Evolutionary conservation across 2,888 invertebrate species (phyloP), one percentile per base, ranked within the genome.

Genomic region (Gerris lacustris): DNA sequence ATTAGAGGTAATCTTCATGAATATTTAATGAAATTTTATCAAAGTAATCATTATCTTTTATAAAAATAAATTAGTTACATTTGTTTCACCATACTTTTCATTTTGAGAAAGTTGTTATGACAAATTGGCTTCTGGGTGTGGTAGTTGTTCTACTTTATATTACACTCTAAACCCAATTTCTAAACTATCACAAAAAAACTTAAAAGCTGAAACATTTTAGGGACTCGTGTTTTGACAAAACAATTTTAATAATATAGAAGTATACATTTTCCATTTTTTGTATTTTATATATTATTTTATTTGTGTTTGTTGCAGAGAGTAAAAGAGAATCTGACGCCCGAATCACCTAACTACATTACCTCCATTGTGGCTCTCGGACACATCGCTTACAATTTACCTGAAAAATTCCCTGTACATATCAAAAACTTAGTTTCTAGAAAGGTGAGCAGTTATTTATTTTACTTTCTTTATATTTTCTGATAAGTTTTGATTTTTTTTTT

Each of bases 331-430:
- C 82, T 96, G 63, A 86, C 83, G 67, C 88, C 91, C 0, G 86
- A 86, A 70, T 90, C 90, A 71, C 86, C 86, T 67, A 87, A 93
- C 81, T 96, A 95, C 81, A 87, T 94, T 78, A 96, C 96, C 31
- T 92, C 96, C 72, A 92, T 97, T 76, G 95, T 97, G 6, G 90
- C 94, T 0, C 84, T 97, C 70, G 97, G 97, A 0, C 97, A 97
- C 81, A 91, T 98, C 77, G 95, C 96, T 0, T 91, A 89, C 80
- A 90, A 94, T 80, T 87, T 95, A 81, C 95, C 96, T 0, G 90
- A 92, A 76, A 88, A 89, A 78, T 96, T 95, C 83, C 89, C 91
- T 70, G 87, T 91, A 74, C 91, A 91, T 80, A 92, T 96, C 77
- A 96, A 96, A 82, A 92, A 92, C 79, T 92, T 96, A 79, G 93